phyloP scores from a whole-genome alignment of 1,140 invertebrate species.

The Belonocnema kinseyi region DNA sequence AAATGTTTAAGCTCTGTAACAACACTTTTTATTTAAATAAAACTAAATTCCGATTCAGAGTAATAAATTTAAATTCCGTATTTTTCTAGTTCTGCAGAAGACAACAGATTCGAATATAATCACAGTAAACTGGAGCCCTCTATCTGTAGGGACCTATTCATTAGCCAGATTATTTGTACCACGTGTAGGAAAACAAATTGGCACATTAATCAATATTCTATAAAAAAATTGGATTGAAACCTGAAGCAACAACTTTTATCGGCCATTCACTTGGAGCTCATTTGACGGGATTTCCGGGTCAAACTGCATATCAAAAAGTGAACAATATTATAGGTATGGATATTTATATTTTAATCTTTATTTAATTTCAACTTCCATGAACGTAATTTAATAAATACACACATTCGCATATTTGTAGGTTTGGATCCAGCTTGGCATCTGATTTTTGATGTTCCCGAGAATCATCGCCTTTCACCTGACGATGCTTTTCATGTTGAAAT shows the following conservation, averaged over 20 bases:
- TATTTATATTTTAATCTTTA: constrained; percentile 39
- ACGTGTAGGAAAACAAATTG: constrained; percentile 61
- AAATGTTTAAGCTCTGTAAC: too few species aligned
- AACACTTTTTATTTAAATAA: too few species aligned
- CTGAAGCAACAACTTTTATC: constrained; percentile 68
- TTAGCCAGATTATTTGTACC: constrained; percentile 58
- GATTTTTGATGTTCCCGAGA: constrained; percentile 72
- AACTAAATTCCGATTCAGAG: too few species aligned
- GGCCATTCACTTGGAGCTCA: constrained; percentile 77
- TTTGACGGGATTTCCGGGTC: constrained; percentile 71
- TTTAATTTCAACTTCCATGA: constrained; percentile 9
- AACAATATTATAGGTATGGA: constrained; percentile 60
- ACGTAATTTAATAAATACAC: not conserved
- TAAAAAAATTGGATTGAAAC: constrained; percentile 57
- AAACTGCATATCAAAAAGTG: constrained; percentile 53
- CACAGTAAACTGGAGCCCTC: constrained; percentile 76
- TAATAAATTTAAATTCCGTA: too few species aligned
- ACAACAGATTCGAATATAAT: constrained; percentile 76
- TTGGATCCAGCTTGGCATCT: constrained; percentile 78
- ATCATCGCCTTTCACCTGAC: constrained; percentile 78
- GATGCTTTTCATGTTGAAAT: constrained; percentile 82
- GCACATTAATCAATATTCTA: constrained; percentile 67
- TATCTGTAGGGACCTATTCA: constrained; percentile 65
- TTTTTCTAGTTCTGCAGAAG: constrained; percentile 58
- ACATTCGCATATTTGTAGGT: constrained; percentile 55